A percentile compares a stretch with the other conserved stretches of the same genome.
Evolutionary conservation across 2,797 vertebrate species (phyloP).

Genomic region (Coregonus sp.): DNA sequence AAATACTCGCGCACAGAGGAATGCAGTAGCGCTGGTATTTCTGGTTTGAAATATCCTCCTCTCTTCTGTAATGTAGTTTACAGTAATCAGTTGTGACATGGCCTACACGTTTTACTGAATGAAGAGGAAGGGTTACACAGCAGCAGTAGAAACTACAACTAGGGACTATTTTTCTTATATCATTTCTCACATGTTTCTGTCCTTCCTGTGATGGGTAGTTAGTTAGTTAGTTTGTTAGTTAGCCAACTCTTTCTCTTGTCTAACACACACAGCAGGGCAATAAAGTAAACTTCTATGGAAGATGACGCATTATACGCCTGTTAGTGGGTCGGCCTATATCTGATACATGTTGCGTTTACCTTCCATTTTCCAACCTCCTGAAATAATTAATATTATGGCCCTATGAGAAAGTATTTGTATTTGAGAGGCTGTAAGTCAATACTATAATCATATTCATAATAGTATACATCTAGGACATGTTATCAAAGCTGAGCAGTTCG

Average conservation of each 20-base stretch:
- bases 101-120: conserved; percentile 12
- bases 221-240: too few relatives aligned
- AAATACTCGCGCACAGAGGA: conserved; percentile 54
- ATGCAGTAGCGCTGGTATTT: background rate
- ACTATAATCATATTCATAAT: background rate
- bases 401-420: background rate
- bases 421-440: background rate
- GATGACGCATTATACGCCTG: background rate
- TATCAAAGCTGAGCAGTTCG: background rate
- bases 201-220: background rate
- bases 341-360: background rate
- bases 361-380: background rate
- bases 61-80: conserved; percentile 47
- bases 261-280: background rate
- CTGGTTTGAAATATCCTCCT: conserved; percentile 17
- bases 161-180: background rate
- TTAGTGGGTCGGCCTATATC: background rate
- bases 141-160: background rate
- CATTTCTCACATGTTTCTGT: background rate
- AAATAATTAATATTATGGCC: background rate
- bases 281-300: background rate
- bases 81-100: conserved; percentile 55
- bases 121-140: conserved; percentile 56
- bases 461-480: background rate
- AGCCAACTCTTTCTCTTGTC: background rate